Evolutionary conservation across 2,797 vertebrate genomes (phyloP).

Genomic region (Rachycentron canadum): DNA sequence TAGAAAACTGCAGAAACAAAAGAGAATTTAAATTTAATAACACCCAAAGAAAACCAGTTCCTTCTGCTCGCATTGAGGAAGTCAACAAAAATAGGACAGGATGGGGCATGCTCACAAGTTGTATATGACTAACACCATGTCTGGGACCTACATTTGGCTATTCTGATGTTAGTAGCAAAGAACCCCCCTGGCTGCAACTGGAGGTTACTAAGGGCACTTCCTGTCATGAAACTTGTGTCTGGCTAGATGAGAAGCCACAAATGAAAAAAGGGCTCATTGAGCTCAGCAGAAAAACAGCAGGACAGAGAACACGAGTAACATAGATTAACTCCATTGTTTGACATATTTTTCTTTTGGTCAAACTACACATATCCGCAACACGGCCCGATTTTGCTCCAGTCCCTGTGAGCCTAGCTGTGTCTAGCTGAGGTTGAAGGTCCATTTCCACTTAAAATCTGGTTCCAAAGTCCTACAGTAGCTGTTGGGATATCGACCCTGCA

Average conservation of each 20-base stretch:
- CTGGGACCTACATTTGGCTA: conserved; percentile 17
- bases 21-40: conserved; percentile 17
- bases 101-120: conserved; percentile 44
- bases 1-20: not conserved
- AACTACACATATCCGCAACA: not conserved
- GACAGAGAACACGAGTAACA: conserved; percentile 11
- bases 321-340: not conserved
- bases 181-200: conserved; percentile 20
- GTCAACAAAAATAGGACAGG: conserved; percentile 37
- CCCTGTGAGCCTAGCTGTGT: not conserved
- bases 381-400: conserved; percentile 6
- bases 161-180: conserved; percentile 13
- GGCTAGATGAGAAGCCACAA: conserved; percentile 11
- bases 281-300: conserved; percentile 29
- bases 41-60: conserved; percentile 3
- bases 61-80: conserved; percentile 33
- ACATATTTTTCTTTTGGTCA: not conserved
- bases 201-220: conserved; percentile 43
- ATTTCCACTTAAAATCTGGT: conserved; percentile 2
- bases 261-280: conserved; percentile 37
- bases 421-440: too few species aligned
- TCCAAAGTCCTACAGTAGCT: conserved; percentile 36
- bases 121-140: conserved; percentile 52
- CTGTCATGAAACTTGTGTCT: conserved; percentile 39
- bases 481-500: conserved; percentile 21